Percentiles rank a stretch among this genome's conserved stretches.
These are phyloP conservation scores for Noctua fimbriata DNA, from an alignment of 2,888 invertebrate species.

Conservation along the genomic window DNA sequence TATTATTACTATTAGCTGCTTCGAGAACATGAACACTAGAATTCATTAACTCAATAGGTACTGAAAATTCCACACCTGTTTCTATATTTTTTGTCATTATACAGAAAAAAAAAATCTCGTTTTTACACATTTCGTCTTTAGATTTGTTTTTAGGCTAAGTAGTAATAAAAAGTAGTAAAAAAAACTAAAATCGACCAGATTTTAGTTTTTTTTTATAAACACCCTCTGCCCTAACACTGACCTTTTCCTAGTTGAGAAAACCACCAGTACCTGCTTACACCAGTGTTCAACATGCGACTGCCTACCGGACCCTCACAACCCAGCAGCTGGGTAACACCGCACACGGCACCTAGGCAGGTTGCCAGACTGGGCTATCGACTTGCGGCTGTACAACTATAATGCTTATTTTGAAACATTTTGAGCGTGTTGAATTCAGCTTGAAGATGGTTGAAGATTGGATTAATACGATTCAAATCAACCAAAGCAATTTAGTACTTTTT, in stretches of 20 bases:
- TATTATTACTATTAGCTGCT: neutral
- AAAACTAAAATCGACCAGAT: too few relatives aligned
- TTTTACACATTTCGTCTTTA: too few relatives aligned
- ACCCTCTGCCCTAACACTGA: neutral
- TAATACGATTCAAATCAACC: neutral
- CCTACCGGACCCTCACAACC: neutral
- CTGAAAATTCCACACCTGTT: too few relatives aligned
- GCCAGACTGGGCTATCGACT: neutral
- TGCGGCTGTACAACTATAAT: neutral
- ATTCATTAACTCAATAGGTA: neutral
- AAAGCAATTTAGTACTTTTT: neutral
- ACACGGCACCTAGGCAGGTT: neutral
- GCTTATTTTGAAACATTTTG: neutral
- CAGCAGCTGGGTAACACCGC: neutral
- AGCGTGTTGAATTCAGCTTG: neutral
- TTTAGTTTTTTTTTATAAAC: neutral
- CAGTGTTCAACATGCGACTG: neutral
- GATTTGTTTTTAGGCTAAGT: too few relatives aligned
- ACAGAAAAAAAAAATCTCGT: too few relatives aligned
- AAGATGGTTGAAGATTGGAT: neutral
- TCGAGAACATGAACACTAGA: neutral
- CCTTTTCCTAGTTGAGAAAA: neutral
- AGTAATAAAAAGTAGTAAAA: too few relatives aligned
- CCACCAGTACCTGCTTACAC: neutral
- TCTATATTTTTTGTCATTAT: neutral